These are phyloP conservation scores for Aplodontia rufa DNA, from an alignment of 2,113 vertebrate genomes.

Conservation along the genomic window DNA sequence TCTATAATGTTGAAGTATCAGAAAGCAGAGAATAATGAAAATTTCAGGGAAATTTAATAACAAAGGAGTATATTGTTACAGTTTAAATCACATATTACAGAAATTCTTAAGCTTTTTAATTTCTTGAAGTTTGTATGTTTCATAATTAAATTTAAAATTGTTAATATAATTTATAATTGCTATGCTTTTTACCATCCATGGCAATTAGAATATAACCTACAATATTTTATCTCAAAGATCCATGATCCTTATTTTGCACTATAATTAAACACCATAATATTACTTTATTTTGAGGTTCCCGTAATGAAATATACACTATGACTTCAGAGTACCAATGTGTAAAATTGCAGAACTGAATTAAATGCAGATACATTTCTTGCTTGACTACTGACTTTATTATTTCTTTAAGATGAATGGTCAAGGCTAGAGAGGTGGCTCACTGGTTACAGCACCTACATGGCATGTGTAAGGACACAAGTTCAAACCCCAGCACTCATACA, in stretches of 20 bases:
- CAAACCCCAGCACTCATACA: no score
- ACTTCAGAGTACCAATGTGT: neutral
- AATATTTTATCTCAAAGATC: neutral
- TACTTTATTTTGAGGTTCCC: neutral
- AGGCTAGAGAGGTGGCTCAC: no score
- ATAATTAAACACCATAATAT: neutral
- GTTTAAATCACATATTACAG: neutral
- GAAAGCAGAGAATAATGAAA: neutral
- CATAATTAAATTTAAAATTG: constrained; percentile 1
- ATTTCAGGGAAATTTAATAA: neutral
- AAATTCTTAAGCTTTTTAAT: neutral
- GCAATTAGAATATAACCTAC: neutral
- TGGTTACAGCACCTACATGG: no score
- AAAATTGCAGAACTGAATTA: neutral
- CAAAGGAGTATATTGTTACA: neutral
- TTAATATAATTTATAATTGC: neutral
- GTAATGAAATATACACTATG: neutral
- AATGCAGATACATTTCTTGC: neutral
- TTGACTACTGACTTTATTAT: neutral
- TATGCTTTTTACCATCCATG: neutral
- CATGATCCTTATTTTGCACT: neutral
- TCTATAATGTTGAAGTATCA: neutral
- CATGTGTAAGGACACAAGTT: no score
- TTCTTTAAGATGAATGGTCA: neutral
- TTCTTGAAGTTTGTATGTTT: neutral